Evolutionary conservation across 2,113 vertebrate genomes (phyloP).

Genomic region (Brachionichthys hirsutus): DNA sequence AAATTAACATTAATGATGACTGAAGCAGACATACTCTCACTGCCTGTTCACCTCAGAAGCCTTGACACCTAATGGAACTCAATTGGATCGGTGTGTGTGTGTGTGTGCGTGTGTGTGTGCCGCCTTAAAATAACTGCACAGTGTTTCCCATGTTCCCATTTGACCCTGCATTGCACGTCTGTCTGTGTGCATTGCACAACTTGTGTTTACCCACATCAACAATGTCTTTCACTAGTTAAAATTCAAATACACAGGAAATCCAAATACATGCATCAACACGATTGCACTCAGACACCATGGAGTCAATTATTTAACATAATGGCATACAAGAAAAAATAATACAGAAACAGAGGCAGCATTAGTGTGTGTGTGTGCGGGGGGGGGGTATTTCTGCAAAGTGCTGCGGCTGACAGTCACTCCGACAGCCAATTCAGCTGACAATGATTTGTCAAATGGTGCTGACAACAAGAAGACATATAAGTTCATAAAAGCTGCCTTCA

Average conservation of each 20-base stretch:
- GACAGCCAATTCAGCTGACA: conserved; percentile 45
- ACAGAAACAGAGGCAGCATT: conserved; percentile 14
- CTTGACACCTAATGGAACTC: conserved; percentile 30
- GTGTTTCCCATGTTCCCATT: too few relatives aligned
- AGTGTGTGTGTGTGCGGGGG: too few relatives aligned
- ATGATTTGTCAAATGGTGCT: conserved; percentile 43
- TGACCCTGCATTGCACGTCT: too few relatives aligned
- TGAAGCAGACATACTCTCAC: conserved; percentile 11
- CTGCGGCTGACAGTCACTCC: conserved; percentile 34
- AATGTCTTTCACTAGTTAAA: conserved; percentile 23
- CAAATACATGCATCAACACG: conserved; percentile 23
- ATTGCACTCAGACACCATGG: conserved; percentile 20
- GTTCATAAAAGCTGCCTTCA: conserved; percentile 45
- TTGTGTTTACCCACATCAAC: conserved; percentile 34
- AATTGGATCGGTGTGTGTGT: conserved; percentile 10
- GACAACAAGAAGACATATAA: conserved; percentile 51
- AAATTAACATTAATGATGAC: conserved; percentile 49
- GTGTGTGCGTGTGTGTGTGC: conserved; percentile 1
- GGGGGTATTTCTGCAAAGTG: conserved; percentile 21
- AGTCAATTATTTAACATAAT: conserved; percentile 36
- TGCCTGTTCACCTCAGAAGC: conserved; percentile 31
- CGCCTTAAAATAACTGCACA: too few relatives aligned
- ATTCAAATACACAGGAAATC: conserved; percentile 28
- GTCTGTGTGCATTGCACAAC: not conserved
- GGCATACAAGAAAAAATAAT: conserved; percentile 23